Base-by-base conservation (phyloP, 2,113 vertebrate genomes). In the Podarcis muralis region DNA sequence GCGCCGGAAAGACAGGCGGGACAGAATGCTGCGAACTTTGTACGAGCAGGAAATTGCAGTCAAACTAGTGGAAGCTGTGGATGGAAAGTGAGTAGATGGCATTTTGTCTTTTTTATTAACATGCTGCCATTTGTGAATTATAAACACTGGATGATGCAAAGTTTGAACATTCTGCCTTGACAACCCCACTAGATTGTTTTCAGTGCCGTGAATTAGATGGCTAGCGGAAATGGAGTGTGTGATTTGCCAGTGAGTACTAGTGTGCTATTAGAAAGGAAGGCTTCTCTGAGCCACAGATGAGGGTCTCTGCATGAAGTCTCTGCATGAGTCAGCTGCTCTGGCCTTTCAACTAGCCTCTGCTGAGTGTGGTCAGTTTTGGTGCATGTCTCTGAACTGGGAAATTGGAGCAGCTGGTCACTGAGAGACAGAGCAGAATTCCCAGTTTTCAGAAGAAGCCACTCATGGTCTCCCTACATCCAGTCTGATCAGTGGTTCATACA, bases 31-130 rank as follows among this genome's bases (percentile, higher is more conserved):
- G 90, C 97, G 96, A 80, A 98, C 98, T 0, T 95, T 99, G 74
- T 95, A 97, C 0, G 97, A 98, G 6, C 97, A 98, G 89, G 98
- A 98, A 90, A 96, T 99, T 9, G 95, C 97, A 5, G 96, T 96
- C 91, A 98, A 98, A 57, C 92, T 99, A 23, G 96, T 95, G 16
- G 98, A 98, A 15, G 99, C 99, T 3, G 98, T 99, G 94, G 99
- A 99, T 84, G 98, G 99, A 92, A 99, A 98, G 99, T 99, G 97
- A 96, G 97, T 96, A 83, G 1, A 3, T 75, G n/a, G 5, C 5
- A 30, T 86, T 27, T 16, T 16, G 18, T 62, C 40, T 48, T 37
- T 40, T 40, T 23, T 3, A 27, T 53, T 53, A 53, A 53, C 4
- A 2, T 66, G 20, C 32, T 25, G 25, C 25, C 35, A 35, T 37